Evolutionary conservation across 2,888 invertebrate species (phyloP).

Genomic region (Polyploca ridens): DNA sequence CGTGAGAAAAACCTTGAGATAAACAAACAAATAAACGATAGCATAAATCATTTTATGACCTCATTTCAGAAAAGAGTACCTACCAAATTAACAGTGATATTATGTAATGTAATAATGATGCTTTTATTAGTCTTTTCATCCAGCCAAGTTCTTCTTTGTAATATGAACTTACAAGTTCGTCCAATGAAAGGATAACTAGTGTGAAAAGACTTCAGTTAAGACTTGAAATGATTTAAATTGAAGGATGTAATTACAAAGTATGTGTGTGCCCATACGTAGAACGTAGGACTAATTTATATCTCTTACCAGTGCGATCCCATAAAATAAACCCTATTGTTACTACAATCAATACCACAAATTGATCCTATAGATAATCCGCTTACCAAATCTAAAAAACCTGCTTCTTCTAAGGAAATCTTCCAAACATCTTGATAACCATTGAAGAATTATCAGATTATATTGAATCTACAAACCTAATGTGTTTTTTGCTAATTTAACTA

Average conservation of each 20-base stretch:
- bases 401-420: background rate
- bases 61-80: background rate
- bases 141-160: too few relatives aligned
- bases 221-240: too few relatives aligned
- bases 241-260: too few relatives aligned
- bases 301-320: background rate
- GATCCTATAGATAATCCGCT: background rate
- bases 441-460: constrained; percentile 33
- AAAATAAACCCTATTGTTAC: background rate
- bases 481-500: constrained; percentile 27
- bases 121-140: too few relatives aligned
- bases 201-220: too few relatives aligned
- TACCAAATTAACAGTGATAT: background rate
- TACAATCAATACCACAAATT: background rate
- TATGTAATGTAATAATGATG: too few relatives aligned
- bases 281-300: too few relatives aligned
- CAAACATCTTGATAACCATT: constrained; percentile 12
- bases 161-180: too few relatives aligned
- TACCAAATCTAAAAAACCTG: background rate
- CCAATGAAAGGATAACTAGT: too few relatives aligned
- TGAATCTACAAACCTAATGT: constrained; percentile 40
- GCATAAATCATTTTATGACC: background rate
- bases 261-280: too few relatives aligned
- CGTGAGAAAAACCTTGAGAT: constrained; percentile 41
- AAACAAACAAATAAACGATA: constrained; percentile 14